Percentiles rank a stretch among this genome's conserved stretches.
Evolutionary conservation across 2,797 vertebrate species (phyloP).

Genomic region (Urosaurus nigricauda): DNA sequence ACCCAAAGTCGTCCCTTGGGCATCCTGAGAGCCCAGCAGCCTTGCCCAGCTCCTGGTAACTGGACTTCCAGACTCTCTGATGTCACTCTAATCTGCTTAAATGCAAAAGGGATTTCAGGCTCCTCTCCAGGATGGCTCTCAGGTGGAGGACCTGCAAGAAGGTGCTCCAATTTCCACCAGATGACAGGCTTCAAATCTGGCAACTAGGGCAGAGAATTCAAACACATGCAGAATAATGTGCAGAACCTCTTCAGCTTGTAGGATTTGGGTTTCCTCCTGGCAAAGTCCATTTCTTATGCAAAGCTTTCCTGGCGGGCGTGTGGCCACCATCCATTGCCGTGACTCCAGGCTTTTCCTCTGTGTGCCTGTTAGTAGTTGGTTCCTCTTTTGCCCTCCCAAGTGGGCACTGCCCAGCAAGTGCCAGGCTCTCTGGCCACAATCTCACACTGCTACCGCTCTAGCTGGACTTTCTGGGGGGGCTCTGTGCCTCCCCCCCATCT

Average conservation of each 20-base stretch:
- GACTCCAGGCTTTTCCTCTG: not conserved
- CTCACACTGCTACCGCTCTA: no score
- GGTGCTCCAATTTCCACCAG: not conserved
- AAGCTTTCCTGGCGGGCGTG: not conserved
- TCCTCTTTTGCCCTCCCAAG: no score
- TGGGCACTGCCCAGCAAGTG: no score
- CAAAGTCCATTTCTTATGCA: not conserved
- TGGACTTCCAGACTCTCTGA: not conserved
- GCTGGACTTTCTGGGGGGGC: no score
- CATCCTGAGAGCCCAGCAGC: not conserved
- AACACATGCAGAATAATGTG: not conserved
- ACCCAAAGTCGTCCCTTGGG: not conserved
- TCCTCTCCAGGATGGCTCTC: not conserved
- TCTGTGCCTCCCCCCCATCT: no score
- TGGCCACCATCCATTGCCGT: no score
- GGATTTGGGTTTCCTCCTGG: not conserved
- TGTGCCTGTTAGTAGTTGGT: not conserved
- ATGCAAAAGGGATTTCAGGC: not conserved
- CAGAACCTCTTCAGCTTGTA: not conserved
- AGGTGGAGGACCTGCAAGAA: not conserved
- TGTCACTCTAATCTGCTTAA: not conserved
- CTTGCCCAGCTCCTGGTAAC: not conserved
- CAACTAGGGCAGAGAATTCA: not conserved
- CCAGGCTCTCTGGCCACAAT: no score
- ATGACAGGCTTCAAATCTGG: not conserved